Evolutionary conservation across 37 sponge, comb jelly and placozoan genomes (phyloP).

Genomic region (Ianthella basta): DNA sequence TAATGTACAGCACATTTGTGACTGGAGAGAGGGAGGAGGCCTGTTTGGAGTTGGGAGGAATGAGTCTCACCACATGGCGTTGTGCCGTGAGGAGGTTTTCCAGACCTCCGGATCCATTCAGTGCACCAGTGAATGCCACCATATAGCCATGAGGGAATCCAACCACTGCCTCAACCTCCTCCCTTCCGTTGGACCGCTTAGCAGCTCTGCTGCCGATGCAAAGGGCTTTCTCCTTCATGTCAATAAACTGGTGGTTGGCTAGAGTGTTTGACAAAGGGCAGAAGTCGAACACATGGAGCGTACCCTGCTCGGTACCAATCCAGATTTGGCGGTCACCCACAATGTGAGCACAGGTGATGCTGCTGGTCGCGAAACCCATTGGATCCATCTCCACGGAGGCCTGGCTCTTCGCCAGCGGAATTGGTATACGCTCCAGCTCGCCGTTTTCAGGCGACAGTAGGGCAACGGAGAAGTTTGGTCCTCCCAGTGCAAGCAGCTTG

Average conservation of each 20-base stretch:
- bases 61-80: constrained; percentile 49
- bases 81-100: constrained; percentile 27
- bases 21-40: constrained; percentile 12
- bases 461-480: constrained; percentile 63
- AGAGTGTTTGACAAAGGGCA: constrained; percentile 29
- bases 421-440: constrained; percentile 36
- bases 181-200: neutral
- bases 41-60: constrained; percentile 10
- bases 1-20: constrained; percentile 23
- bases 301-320: constrained; percentile 61
- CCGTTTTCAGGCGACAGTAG: constrained; percentile 34
- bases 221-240: constrained; percentile 35
- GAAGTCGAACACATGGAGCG: constrained; percentile 63
- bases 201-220: constrained; percentile 31
- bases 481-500: constrained; percentile 47
- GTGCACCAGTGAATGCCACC: constrained; percentile 41
- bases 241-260: constrained; percentile 31
- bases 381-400: neutral
- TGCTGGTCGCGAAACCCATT: constrained; percentile 2
- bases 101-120: constrained; percentile 57
- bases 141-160: constrained; percentile 60
- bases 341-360: neutral
- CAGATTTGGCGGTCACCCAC: constrained; percentile 65
- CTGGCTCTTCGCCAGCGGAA: constrained; percentile 35
- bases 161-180: constrained; percentile 45